A percentile compares a stretch with the other conserved stretches of the same genome.
Evolutionary conservation across 2,113 vertebrate species (phyloP).

Genomic region (Oreochromis tanganicae): DNA sequence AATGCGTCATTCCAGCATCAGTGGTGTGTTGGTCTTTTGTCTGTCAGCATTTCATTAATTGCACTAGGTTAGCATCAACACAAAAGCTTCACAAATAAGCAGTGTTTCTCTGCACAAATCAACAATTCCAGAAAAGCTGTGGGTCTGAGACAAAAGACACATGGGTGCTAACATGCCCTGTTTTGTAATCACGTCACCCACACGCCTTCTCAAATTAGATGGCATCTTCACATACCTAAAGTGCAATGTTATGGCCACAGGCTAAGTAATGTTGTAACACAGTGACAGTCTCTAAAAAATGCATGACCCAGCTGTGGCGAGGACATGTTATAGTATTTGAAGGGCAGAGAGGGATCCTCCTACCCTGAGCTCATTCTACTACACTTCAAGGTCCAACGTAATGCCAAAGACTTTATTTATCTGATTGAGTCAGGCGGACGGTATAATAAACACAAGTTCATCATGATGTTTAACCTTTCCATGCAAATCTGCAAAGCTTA

Average conservation of each 20-base stretch:
- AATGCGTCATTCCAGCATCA: background rate
- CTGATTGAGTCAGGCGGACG: background rate
- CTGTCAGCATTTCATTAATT: conserved; percentile 45
- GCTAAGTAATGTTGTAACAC: conserved; percentile 11
- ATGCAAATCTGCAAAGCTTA: conserved; percentile 24
- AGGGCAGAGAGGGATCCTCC: background rate
- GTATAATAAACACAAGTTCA: conserved; percentile 37
- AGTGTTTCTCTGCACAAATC: background rate
- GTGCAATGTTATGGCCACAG: background rate
- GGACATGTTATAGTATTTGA: background rate
- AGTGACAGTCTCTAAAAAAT: background rate
- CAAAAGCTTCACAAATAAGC: background rate
- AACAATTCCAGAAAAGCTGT: conserved; percentile 3
- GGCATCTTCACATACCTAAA: conserved; percentile 6
- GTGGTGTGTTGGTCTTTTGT: conserved; percentile 5
- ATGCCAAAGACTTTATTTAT: conserved; percentile 16
- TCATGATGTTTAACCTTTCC: background rate
- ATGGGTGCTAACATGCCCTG: background rate
- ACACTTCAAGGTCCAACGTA: background rate
- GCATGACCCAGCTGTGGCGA: background rate
- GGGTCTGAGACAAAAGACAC: conserved; percentile 1
- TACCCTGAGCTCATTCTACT: background rate
- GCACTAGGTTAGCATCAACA: conserved; percentile 9
- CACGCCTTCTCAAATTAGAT: background rate
- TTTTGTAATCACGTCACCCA: conserved; percentile 24